Conservation (phyloP, 2,113 vertebrate species). For the Passer montanus region DNA sequence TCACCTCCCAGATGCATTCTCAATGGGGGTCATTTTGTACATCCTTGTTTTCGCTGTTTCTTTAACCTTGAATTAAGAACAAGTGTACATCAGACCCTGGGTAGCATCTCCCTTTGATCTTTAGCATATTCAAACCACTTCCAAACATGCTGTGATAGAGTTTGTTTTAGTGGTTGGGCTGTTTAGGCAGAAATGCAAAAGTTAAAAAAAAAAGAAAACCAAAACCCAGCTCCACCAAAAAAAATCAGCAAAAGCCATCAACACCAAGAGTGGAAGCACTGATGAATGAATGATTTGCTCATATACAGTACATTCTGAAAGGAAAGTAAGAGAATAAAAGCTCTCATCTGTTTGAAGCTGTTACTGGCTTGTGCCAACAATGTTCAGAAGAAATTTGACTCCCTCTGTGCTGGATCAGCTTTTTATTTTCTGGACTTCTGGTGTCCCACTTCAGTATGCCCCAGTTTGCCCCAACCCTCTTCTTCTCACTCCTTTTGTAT, state of each 20-base stretch:
- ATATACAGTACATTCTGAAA: neutral
- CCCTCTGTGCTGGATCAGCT: neutral
- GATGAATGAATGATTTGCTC: neutral
- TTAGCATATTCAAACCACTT: slow-evolving; percentile 41
- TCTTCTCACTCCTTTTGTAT: neutral
- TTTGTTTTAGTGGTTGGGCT: slow-evolving; percentile 15
- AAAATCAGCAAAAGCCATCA: neutral
- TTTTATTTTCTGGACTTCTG: neutral
- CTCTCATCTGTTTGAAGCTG: neutral
- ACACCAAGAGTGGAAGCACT: neutral
- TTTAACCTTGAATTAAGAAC: slow-evolving; percentile 54
- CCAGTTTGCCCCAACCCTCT: neutral
- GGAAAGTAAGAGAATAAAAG: slow-evolving; percentile 16
- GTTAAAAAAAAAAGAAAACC: neutral
- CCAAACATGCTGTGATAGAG: neutral
- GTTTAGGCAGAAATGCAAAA: neutral
- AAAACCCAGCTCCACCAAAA: neutral
- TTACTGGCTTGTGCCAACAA: neutral
- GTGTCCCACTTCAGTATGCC: neutral
- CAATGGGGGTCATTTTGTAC: slow-evolving; percentile 6
- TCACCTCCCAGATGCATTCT: slow-evolving; percentile 29
- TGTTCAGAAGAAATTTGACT: neutral
- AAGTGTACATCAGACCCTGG: neutral
- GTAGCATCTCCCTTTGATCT: slow-evolving; percentile 37
- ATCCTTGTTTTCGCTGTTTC: slow-evolving; percentile 20